Percentiles rank a stretch among this genome's conserved stretches.
Evolutionary conservation across 2,797 vertebrate genomes (phyloP).

Genomic region (Esox masquinongy): DNA sequence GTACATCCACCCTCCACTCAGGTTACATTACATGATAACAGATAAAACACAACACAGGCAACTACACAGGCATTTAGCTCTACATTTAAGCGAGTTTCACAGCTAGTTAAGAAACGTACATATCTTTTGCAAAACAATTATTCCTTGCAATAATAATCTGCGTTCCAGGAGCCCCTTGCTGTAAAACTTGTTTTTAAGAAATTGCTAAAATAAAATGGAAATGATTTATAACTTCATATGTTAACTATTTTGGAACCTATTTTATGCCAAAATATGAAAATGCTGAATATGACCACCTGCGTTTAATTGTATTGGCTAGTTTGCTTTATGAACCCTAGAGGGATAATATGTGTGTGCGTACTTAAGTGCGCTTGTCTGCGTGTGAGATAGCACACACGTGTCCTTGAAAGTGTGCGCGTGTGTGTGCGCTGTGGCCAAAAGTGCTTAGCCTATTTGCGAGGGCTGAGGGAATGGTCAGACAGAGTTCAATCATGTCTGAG

Average conservation of each 20-base stretch:
- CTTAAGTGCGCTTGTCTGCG: slow-evolving; percentile 72
- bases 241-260: slow-evolving; percentile 59
- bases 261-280: slow-evolving; percentile 62
- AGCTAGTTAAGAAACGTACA: slow-evolving; percentile 30
- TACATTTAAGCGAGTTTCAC: slow-evolving; percentile 2
- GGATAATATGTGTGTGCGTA: slow-evolving; percentile 42
- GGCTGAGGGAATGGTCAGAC: slow-evolving; percentile 46
- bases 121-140: slow-evolving; percentile 31
- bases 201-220: slow-evolving; percentile 51
- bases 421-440: slow-evolving; percentile 18
- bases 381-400: slow-evolving; percentile 21
- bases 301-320: slow-evolving; percentile 44
- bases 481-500: slow-evolving; percentile 58
- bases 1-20: too few species aligned
- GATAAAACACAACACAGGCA: too few species aligned
- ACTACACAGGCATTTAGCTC: neutral
- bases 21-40: too few species aligned
- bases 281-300: slow-evolving; percentile 59
- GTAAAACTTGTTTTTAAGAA: slow-evolving; percentile 58
- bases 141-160: slow-evolving; percentile 42
- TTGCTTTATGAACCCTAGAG: slow-evolving; percentile 44
- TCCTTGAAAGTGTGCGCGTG: slow-evolving; percentile 35
- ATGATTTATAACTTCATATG: slow-evolving; percentile 64
- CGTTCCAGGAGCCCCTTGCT: slow-evolving; percentile 47
- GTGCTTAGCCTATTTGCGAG: slow-evolving; percentile 43